These are phyloP conservation scores for Serrognathus titanus DNA, from an alignment of 2,888 invertebrate species.

Conservation along the genomic window DNA sequence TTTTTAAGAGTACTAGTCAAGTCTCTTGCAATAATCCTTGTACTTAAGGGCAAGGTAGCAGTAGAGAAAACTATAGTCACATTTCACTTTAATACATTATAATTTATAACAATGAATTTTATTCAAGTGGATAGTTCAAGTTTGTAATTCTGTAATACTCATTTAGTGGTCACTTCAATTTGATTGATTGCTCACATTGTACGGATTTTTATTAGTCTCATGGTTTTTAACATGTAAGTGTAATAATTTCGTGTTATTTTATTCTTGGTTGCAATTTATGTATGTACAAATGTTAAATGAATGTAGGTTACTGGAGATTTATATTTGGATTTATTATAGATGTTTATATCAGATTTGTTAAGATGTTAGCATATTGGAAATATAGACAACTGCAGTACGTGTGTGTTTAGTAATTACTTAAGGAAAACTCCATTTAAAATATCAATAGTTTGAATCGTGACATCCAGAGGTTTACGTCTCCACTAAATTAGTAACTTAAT, in stretches of 20 bases:
- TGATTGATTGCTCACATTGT: neutral
- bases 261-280: neutral
- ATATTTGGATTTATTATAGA: slow-evolving; percentile 19
- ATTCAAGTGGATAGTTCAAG: too few species aligned
- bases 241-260: neutral
- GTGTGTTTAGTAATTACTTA: neutral
- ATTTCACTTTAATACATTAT: too few species aligned
- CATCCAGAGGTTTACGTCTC: too few species aligned
- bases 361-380: slow-evolving; percentile 11
- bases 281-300: neutral
- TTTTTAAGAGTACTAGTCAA: neutral
- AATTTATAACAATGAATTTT: too few species aligned
- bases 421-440: too few species aligned
- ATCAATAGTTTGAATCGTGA: too few species aligned
- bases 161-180: neutral
- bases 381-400: neutral
- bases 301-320: slow-evolving; percentile 14
- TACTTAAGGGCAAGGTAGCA: too few species aligned
- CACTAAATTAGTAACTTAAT: too few species aligned
- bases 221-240: neutral
- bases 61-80: too few species aligned
- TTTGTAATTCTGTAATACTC: neutral
- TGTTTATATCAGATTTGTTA: slow-evolving; percentile 17
- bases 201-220: too few species aligned
- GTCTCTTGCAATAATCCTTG: neutral